These are phyloP conservation scores for Pseudorectes ferrugineus DNA, from an alignment of 2,113 vertebrate species.

Conservation along the genomic window DNA sequence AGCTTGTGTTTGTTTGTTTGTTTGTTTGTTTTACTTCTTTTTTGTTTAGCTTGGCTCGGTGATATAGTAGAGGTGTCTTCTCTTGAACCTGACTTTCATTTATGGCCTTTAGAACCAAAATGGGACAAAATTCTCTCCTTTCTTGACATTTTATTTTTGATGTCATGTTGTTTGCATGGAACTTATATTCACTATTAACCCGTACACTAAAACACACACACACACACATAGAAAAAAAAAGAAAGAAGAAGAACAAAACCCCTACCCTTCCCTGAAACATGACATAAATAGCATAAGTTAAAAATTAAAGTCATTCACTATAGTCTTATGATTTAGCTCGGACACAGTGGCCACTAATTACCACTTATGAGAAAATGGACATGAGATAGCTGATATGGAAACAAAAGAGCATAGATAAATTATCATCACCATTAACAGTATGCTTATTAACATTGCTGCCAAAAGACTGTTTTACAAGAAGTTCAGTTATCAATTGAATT, in stretches of 20 bases:
- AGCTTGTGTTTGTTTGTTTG: background rate
- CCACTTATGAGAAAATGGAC: background rate
- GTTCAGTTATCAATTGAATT: background rate
- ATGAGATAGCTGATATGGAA: background rate
- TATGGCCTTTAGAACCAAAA: background rate
- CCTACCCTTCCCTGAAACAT: background rate
- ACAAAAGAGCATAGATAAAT: background rate
- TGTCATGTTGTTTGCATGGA: background rate
- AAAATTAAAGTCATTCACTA: background rate
- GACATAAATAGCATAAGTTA: background rate
- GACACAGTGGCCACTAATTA: accelerated
- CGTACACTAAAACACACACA: background rate
- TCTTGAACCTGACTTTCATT: background rate
- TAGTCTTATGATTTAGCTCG: background rate
- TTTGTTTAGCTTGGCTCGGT: accelerated
- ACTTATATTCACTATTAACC: background rate
- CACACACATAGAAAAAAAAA: background rate
- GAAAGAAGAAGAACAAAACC: background rate
- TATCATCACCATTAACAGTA: background rate
- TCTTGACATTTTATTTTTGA: background rate
- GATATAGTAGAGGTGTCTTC: accelerated
- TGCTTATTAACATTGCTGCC: background rate
- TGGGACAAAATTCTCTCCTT: background rate
- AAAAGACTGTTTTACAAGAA: background rate
- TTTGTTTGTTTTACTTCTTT: background rate